Base-by-base conservation (phyloP, 2,888 invertebrate genomes). In the Platycnemis pennipes region DNA sequence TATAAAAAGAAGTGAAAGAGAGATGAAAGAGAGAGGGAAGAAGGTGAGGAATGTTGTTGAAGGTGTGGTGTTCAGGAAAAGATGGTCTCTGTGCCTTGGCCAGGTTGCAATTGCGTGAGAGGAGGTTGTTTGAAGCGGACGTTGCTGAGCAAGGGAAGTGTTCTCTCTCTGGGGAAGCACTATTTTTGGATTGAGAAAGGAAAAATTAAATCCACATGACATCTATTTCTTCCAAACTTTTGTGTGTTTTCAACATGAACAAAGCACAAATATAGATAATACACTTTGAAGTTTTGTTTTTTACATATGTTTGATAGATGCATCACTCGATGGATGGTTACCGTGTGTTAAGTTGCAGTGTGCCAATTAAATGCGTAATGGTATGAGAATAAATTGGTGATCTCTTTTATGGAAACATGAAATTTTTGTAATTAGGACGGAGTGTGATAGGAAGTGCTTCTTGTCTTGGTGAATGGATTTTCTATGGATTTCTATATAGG, bases 401-500 rank as follows among this genome's bases (percentile, higher is more conserved):
- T 69, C 91, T 69, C 69, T 22, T 53, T 56, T 19, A 63, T 37
- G 37, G 49, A 56, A 63, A 77, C 37, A 26, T 45, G n/a, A 91
- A 91, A 63, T 69, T 63, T 91, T 91, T 91, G 63, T 56, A 63
- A 91, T 91, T 63, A 91, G 91, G 56, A 69, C 42, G 91, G 91
- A 91, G 91, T 45, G 26, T 91, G 91, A 45, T 91, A 91, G 44
- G 63, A 63, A 63, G 69, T 91, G 91, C 91, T 91, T 63, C 91
- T 63, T 11, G 91, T 91, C 63, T 63, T 91, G 91, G 91, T 63
- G 22, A 91, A 91, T 44, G 91, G 63, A 49, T 91, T 91, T 91
- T 91, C 91, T 91, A 91, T 91, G 91, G 91, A 91, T 91, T 91
- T 91, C 91, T 91, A 91, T 91, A 56, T 56, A 91, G 63, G 56